Percentiles rank a stretch among this genome's conserved stretches.
Conservation (phyloP, 2,888 invertebrate genomes). For the Antheraea assamensis region DNA sequence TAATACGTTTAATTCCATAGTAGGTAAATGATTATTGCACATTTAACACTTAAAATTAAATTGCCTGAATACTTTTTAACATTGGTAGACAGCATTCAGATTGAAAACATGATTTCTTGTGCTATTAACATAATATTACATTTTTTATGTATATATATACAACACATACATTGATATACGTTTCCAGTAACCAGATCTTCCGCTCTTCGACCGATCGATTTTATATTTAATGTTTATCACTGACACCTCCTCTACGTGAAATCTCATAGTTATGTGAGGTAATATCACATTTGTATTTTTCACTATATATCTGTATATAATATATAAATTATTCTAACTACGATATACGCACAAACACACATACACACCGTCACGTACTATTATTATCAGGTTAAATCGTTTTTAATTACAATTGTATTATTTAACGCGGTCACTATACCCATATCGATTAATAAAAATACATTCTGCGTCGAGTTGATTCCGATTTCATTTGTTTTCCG, state of each 20-base stretch:
- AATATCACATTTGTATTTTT: constrained; percentile 64
- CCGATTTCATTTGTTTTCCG: not conserved
- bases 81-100: constrained; percentile 58
- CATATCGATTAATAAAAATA: not conserved
- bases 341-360: constrained; percentile 21
- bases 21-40: constrained; percentile 75
- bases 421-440: not conserved
- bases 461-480: not conserved
- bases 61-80: constrained; percentile 63
- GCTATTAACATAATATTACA: constrained; percentile 41
- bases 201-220: constrained; percentile 17
- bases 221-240: constrained; percentile 24
- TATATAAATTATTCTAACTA: constrained; percentile 67
- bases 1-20: constrained; percentile 45
- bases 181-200: constrained; percentile 38
- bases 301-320: constrained; percentile 42
- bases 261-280: constrained; percentile 53
- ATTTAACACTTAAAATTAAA: constrained; percentile 76
- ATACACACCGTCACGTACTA: not conserved
- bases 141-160: constrained; percentile 25
- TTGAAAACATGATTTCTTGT: constrained; percentile 49
- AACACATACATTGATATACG: constrained; percentile 27
- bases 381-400: not conserved
- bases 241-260: constrained; percentile 27
- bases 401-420: not conserved